Evolutionary conservation across 2,888 invertebrate species (phyloP).

Genomic region (Amphipyra tragopoginis): DNA sequence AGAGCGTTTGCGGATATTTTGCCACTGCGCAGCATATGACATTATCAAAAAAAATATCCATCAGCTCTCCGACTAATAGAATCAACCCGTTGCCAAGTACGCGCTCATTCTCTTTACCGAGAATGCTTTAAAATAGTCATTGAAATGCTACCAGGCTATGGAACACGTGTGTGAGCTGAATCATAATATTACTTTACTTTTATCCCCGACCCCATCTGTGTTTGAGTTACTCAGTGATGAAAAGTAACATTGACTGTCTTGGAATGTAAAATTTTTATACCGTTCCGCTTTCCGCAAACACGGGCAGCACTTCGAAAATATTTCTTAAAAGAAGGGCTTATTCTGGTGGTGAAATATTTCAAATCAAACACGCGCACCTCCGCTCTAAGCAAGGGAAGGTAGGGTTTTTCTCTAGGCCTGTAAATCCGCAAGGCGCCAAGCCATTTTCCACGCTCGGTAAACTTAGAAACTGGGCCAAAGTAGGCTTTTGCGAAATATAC

Average conservation of each 20-base stretch:
- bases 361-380: slow-evolving; percentile 50
- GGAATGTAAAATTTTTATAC: slow-evolving; percentile 33
- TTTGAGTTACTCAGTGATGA: slow-evolving; percentile 37
- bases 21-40: too few species aligned
- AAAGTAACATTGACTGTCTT: slow-evolving; percentile 31
- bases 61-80: too few species aligned
- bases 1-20: too few species aligned
- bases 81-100: not conserved
- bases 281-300: slow-evolving; percentile 13
- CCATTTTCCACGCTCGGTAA: slow-evolving; percentile 86
- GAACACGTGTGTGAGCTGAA: slow-evolving; percentile 52
- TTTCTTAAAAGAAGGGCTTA: slow-evolving; percentile 28
- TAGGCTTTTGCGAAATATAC: slow-evolving; percentile 85
- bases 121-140: slow-evolving; percentile 48
- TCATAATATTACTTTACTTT: slow-evolving; percentile 53
- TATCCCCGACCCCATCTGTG: slow-evolving; percentile 47
- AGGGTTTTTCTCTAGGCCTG: slow-evolving; percentile 74
- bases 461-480: slow-evolving; percentile 87
- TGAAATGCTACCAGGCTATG: slow-evolving; percentile 35
- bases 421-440: slow-evolving; percentile 82
- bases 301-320: slow-evolving; percentile 25
- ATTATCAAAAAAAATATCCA: too few species aligned
- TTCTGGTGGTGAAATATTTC: slow-evolving; percentile 43
- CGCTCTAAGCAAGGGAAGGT: slow-evolving; percentile 59
- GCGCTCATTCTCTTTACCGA: slow-evolving; percentile 35